These are phyloP conservation scores for Megaleporinus macrocephalus DNA, from an alignment of 2,113 vertebrate species.

Conservation along the genomic window DNA sequence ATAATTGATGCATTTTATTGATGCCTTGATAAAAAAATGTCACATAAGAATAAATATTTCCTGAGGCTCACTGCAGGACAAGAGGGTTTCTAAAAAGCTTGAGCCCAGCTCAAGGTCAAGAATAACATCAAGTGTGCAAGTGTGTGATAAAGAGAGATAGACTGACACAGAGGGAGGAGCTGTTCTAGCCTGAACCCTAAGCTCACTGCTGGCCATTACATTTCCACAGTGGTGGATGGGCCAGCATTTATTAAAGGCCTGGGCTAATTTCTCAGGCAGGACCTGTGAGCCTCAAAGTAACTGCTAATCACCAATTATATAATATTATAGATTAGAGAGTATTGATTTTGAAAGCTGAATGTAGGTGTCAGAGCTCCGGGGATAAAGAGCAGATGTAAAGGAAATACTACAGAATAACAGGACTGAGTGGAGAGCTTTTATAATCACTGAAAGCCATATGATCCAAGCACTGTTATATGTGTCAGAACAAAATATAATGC, in stretches of 20 bases:
- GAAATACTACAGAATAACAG: constrained; percentile 44
- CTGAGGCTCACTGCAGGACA: constrained; percentile 69
- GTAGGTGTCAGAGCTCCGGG: constrained; percentile 45
- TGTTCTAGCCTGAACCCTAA: constrained; percentile 52
- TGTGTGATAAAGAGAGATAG: not conserved
- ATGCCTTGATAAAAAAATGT: constrained; percentile 67
- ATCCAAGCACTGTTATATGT: not conserved
- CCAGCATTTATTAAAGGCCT: constrained; percentile 73
- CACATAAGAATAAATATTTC: constrained; percentile 64
- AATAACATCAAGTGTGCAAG: constrained; percentile 23
- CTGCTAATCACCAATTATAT: constrained; percentile 77
- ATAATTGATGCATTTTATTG: too few relatives aligned
- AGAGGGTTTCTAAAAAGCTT: constrained; percentile 75
- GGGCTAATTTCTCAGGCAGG: constrained; percentile 68
- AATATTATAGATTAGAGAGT: constrained; percentile 74
- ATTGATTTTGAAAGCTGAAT: constrained; percentile 69
- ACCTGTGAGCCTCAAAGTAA: constrained; percentile 74
- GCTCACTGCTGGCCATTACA: constrained; percentile 68
- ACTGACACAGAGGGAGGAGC: constrained; percentile 54
- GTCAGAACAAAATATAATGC: not conserved
- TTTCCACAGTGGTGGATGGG: constrained; percentile 49
- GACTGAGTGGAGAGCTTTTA: constrained; percentile 19
- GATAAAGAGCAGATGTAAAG: constrained; percentile 43
- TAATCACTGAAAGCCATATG: constrained; percentile 35
- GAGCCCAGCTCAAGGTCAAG: constrained; percentile 74